Evolutionary conservation across 2,113 vertebrate species (phyloP).

Genomic region (Scytalopus superciliaris): DNA sequence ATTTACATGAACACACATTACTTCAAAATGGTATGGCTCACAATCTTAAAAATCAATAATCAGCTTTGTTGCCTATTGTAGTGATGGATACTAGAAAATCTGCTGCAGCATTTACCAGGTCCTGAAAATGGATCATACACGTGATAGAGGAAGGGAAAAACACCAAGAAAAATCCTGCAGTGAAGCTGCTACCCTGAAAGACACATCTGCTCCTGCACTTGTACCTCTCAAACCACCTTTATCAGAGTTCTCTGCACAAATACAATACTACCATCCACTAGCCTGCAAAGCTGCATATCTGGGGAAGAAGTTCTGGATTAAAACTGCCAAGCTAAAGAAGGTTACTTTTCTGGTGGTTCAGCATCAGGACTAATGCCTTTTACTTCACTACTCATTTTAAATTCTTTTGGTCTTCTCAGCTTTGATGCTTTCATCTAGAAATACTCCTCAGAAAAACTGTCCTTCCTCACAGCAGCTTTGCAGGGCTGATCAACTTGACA

Average conservation of each 20-base stretch:
- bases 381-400: background rate
- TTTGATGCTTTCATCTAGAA: background rate
- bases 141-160: fast-evolving
- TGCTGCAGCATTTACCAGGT: background rate
- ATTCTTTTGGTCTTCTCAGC: background rate
- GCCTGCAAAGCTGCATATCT: background rate
- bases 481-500: background rate
- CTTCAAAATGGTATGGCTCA: background rate
- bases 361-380: background rate
- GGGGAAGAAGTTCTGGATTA: background rate
- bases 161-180: background rate
- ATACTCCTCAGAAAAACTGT: background rate
- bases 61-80: background rate
- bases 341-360: background rate
- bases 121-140: background rate
- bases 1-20: background rate
- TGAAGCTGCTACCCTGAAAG: background rate
- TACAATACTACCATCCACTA: background rate
- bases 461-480: background rate
- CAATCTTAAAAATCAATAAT: background rate
- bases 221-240: background rate
- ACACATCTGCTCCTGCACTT: background rate
- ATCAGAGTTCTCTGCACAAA: background rate
- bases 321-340: background rate
- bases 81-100: background rate